Percentiles rank a stretch among this genome's conserved stretches.
phyloP scores from a whole-genome alignment of 2,888 invertebrate species.

The Hirtodrosophila duncani region DNA sequence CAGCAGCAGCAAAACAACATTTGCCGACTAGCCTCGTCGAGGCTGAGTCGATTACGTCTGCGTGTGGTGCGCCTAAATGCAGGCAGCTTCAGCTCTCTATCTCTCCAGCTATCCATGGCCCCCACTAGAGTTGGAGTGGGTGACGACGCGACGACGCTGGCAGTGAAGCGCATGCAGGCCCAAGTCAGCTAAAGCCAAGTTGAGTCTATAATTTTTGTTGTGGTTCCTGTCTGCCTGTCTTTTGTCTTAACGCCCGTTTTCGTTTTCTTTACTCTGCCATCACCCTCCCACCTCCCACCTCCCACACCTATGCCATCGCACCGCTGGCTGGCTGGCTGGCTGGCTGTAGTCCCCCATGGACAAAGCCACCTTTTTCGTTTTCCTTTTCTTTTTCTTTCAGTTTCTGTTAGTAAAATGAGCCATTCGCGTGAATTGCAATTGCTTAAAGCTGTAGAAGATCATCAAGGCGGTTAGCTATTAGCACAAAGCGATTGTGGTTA shows the following conservation, averaged over 20 bases:
- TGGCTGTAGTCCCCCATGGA: slow-evolving; percentile 29
- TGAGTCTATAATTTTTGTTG: slow-evolving; percentile 70
- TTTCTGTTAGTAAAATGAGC: slow-evolving; percentile 31
- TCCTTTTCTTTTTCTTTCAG: slow-evolving; percentile 1
- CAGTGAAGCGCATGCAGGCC: slow-evolving; percentile 13
- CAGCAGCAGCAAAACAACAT: slow-evolving; percentile 1
- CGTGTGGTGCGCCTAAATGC: slow-evolving; percentile 63
- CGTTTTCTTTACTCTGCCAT: slow-evolving; percentile 13
- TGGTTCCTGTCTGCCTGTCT: slow-evolving; percentile 71
- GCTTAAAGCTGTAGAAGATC: slow-evolving; percentile 41
- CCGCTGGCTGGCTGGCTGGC: too few species aligned
- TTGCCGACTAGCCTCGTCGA: too few species aligned
- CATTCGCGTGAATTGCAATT: slow-evolving; percentile 45
- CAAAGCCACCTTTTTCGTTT: not conserved
- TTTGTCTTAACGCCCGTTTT: slow-evolving; percentile 58
- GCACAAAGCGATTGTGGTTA: too few species aligned
- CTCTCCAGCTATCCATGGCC: too few species aligned
- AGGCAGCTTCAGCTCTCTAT: slow-evolving; percentile 35
- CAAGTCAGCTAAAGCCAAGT: slow-evolving; percentile 39
- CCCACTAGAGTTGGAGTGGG: too few species aligned
- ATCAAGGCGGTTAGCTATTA: too few species aligned
- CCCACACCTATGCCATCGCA: slow-evolving; percentile 5
- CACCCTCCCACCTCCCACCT: not conserved
- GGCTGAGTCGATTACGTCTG: slow-evolving; percentile 44
- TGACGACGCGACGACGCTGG: slow-evolving; percentile 3